Evolutionary conservation across 2,113 vertebrate species (phyloP).

Genomic region (Mirza zaza): DNA sequence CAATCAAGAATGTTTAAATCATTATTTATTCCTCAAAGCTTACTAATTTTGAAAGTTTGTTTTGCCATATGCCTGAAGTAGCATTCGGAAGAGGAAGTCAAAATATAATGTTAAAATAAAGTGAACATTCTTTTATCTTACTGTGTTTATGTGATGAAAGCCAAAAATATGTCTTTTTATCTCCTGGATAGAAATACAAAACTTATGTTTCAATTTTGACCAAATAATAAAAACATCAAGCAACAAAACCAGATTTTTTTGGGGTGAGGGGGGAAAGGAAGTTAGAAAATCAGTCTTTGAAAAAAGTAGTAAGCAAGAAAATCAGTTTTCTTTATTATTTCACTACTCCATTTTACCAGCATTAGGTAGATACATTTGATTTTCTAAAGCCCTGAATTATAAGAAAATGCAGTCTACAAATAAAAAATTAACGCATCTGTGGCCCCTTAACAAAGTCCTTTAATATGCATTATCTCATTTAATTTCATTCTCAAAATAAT

Average conservation of each 20-base stretch:
- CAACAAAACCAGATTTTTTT: constrained; percentile 10
- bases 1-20: constrained; percentile 15
- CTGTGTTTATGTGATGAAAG: background rate
- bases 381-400: background rate
- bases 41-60: constrained; percentile 44
- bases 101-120: constrained; percentile 50
- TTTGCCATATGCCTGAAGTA: constrained; percentile 48
- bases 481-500: constrained; percentile 26
- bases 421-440: background rate
- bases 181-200: constrained; percentile 27
- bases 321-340: background rate
- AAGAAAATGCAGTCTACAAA: background rate
- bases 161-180: constrained; percentile 48
- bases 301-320: background rate
- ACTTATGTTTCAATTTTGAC: constrained; percentile 52
- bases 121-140: constrained; percentile 33
- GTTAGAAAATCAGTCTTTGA: background rate
- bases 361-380: background rate
- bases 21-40: constrained; percentile 14
- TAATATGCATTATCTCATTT: background rate
- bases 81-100: constrained; percentile 3
- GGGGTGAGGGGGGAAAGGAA: background rate
- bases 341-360: background rate
- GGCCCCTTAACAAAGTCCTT: background rate
- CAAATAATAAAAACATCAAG: constrained; percentile 8